phyloP scores from a whole-genome alignment of 2,797 vertebrate species.

The Helarctos malayanus region DNA sequence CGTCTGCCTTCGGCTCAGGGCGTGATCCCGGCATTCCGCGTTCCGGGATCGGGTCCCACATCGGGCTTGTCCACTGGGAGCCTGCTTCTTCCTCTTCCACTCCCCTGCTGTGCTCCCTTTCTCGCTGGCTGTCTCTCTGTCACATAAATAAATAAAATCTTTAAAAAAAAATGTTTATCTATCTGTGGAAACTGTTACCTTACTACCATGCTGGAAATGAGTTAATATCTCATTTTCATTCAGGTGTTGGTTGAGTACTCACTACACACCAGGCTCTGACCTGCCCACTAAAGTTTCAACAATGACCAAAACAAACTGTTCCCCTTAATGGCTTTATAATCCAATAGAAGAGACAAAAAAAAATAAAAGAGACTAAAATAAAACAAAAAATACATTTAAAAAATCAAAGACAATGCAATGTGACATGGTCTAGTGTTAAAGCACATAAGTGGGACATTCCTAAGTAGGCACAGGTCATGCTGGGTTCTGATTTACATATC shows the following conservation, averaged over 20 bases:
- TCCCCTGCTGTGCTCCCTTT: no score
- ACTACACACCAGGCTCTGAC: not conserved
- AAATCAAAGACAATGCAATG: not conserved
- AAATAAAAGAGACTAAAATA: not conserved
- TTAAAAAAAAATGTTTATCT: not conserved
- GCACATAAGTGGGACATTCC: not conserved
- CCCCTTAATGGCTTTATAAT: not conserved
- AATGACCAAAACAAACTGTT: not conserved
- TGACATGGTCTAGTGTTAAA: not conserved
- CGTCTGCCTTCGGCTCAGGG: no score
- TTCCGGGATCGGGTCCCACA: no score
- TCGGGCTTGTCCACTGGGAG: no score
- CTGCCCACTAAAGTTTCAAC: not conserved
- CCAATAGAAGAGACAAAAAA: not conserved
- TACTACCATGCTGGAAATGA: not conserved
- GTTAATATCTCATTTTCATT: conserved; percentile 36
- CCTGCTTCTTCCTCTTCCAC: no score
- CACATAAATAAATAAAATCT: no score
- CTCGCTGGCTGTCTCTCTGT: no score
- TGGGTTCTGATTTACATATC: not conserved
- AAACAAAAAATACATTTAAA: not conserved
- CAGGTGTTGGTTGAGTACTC: not conserved
- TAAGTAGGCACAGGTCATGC: not conserved
- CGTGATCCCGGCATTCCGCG: no score
- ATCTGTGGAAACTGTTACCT: not conserved